A percentile compares a stretch with the other conserved stretches of the same genome.
Conservation (phyloP, 2,888 invertebrate genomes). For the Byasa hedistus region DNA sequence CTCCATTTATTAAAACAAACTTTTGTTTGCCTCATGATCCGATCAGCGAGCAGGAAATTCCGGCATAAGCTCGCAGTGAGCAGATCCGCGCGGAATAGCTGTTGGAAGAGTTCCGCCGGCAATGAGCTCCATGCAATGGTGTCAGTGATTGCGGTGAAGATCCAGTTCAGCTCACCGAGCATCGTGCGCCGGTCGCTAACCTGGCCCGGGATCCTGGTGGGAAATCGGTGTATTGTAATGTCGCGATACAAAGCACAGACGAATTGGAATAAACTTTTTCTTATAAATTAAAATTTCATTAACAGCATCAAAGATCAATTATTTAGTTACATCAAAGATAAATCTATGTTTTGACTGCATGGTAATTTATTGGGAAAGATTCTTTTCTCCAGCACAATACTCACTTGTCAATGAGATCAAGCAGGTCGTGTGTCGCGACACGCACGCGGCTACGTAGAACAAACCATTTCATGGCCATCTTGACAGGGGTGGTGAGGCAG, state of each 20-base stretch:
- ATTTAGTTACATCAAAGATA: too few species aligned
- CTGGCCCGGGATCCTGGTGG: slow-evolving; percentile 93
- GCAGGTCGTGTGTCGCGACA: slow-evolving; percentile 88
- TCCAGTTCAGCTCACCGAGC: slow-evolving; percentile 99
- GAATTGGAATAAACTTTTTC: too few species aligned
- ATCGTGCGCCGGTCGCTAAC: slow-evolving; percentile 96
- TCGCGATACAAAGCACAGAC: too few species aligned
- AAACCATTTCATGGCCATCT: slow-evolving; percentile 97
- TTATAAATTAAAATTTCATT: too few species aligned
- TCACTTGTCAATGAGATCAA: slow-evolving; percentile 95
- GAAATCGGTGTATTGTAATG: neutral
- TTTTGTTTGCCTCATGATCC: slow-evolving; percentile 86
- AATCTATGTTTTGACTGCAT: too few species aligned
- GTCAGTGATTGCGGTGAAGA: slow-evolving; percentile 99
- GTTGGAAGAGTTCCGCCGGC: slow-evolving; percentile 96
- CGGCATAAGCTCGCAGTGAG: slow-evolving; percentile 98
- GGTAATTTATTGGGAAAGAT: too few species aligned
- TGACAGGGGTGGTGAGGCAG: slow-evolving; percentile 98
- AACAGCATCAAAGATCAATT: too few species aligned
- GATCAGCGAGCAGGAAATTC: slow-evolving; percentile 97
- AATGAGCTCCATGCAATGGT: slow-evolving; percentile 99
- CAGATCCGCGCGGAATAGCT: slow-evolving; percentile 97
- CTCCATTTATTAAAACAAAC: neutral
- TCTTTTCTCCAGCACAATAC: slow-evolving; percentile 42
- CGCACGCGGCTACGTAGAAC: slow-evolving; percentile 89